Evolutionary conservation across 2,888 invertebrate species (phyloP), one percentile per base, ranked within the genome.

Genomic region (Hypena proboscidalis): DNA sequence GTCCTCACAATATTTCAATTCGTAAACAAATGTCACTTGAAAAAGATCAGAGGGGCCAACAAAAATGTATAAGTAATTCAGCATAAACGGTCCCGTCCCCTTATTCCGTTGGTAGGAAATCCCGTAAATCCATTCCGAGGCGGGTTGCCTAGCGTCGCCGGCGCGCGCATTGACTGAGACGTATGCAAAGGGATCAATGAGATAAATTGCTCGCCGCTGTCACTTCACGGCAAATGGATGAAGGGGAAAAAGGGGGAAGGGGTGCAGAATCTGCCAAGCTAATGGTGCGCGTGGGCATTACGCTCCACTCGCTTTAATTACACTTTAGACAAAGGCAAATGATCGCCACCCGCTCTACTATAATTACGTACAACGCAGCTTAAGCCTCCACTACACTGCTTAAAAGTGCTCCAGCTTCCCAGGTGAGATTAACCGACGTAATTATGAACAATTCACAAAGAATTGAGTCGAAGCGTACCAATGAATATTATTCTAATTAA

Each of bases 111-210:
- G 60, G 58, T 67, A 64, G 59, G 59, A 72, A 74, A 76, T 77
- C 77, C 70, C 68, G 73, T 77, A 80, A 83, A 84, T 83, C 85
- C 76, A 66, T 76, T 74, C n/a, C 66, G 58, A 67, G 42, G 67
- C 67, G 63, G 61, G 67, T 39, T 56, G 48, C 52, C 44, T 41
- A 40, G 54, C 54, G 56, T 62, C 61, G 62, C 62, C 63, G 67
- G 66, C 70, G 72, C 69, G 69, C 73, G 76, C 80, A 78, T 68
- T 83, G 84, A 87, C 86, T 83, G 83, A 85, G 84, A 85, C 77
- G 80, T 85, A 87, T 86, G 85, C 84, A 83, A 79, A 83, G 80
- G 85, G 86, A 85, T 86, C 85, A 86, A 85, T 85, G 79, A 84
- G 85, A 88, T 82, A 82, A 80, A 88, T 88, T 78, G 80, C 79